Evolutionary conservation across 2,888 invertebrate genomes (phyloP).

Genomic region (Rhingia campestris): DNA sequence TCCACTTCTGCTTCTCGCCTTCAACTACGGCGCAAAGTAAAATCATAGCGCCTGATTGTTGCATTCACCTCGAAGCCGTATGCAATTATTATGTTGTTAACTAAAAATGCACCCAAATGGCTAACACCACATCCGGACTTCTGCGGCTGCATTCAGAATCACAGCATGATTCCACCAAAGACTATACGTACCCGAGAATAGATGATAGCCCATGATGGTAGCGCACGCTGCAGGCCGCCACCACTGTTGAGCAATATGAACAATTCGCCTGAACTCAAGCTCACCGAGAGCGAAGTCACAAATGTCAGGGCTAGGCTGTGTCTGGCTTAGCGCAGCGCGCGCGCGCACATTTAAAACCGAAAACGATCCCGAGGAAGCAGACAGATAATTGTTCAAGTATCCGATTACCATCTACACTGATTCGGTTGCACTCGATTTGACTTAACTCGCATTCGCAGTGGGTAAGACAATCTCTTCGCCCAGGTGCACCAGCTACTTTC

Average conservation of each 20-base stretch:
- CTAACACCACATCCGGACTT: conserved; percentile 66
- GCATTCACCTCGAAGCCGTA: conserved; percentile 61
- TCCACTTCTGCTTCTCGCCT: conserved; percentile 28
- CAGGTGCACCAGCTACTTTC: conserved; percentile 45
- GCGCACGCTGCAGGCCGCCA: conserved; percentile 14
- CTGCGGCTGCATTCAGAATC: conserved; percentile 53
- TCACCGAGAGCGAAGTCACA: conserved; percentile 29
- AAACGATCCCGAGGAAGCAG: conserved; percentile 62
- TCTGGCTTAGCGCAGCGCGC: too few relatives aligned
- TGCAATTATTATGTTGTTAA: conserved; percentile 73
- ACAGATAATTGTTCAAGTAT: conserved; percentile 66
- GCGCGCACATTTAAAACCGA: conserved; percentile 41
- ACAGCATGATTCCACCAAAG: conserved; percentile 61
- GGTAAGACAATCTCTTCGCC: conserved; percentile 65
- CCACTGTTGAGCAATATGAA: conserved; percentile 53
- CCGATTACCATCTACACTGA: conserved; percentile 69
- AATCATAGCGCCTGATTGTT: conserved; percentile 52
- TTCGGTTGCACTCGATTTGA: conserved; percentile 72
- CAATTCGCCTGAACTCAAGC: conserved; percentile 15
- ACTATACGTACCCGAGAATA: conserved; percentile 1
- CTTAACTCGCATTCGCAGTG: conserved; percentile 56
- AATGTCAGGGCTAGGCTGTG: conserved; percentile 60
- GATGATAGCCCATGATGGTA: conserved; percentile 9
- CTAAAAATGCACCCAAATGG: conserved; percentile 68
- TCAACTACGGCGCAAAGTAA: conserved; percentile 27